Percentiles rank a stretch among this genome's conserved stretches.
Conservation (phyloP, 1,140 invertebrate genomes). For the Euura saliciscinereae region DNA sequence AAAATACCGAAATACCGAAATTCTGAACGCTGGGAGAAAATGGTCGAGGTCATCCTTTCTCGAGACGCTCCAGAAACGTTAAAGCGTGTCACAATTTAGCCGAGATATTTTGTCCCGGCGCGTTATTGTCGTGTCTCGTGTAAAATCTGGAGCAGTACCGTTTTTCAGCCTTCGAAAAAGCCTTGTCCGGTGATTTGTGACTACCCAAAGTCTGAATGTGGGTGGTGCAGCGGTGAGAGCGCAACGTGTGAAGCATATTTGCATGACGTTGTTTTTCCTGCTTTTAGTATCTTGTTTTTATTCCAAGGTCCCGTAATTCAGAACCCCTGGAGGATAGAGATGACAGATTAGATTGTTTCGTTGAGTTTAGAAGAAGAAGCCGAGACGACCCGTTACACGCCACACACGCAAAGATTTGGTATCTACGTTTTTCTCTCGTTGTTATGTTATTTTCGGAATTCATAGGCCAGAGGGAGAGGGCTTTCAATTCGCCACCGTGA, state of each 20-base stretch:
- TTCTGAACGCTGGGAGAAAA: too few species aligned
- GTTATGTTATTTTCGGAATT: too few species aligned
- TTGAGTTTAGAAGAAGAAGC: background rate
- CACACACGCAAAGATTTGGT: too few species aligned
- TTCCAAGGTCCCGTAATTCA: background rate
- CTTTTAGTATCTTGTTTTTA: background rate
- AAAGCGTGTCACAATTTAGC: slow-evolving; percentile 19
- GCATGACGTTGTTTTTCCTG: background rate
- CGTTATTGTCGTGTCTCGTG: slow-evolving; percentile 29
- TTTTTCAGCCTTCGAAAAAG: background rate
- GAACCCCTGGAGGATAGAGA: background rate
- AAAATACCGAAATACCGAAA: too few species aligned
- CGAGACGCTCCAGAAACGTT: slow-evolving; percentile 13
- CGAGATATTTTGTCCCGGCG: slow-evolving; percentile 13
- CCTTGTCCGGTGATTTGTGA: background rate
- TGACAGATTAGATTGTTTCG: slow-evolving; percentile 7
- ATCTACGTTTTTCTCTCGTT: too few species aligned
- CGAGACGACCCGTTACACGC: too few species aligned
- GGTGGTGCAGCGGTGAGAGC: too few species aligned
- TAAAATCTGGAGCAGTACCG: slow-evolving; percentile 44
- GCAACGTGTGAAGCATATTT: slow-evolving; percentile 7
- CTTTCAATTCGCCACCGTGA: background rate
- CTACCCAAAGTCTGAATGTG: background rate
- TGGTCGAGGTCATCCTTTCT: background rate
- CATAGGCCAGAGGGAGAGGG: background rate